phyloP scores from a whole-genome alignment of 1,140 invertebrate genomes.

The Tetramorium simillimum region DNA sequence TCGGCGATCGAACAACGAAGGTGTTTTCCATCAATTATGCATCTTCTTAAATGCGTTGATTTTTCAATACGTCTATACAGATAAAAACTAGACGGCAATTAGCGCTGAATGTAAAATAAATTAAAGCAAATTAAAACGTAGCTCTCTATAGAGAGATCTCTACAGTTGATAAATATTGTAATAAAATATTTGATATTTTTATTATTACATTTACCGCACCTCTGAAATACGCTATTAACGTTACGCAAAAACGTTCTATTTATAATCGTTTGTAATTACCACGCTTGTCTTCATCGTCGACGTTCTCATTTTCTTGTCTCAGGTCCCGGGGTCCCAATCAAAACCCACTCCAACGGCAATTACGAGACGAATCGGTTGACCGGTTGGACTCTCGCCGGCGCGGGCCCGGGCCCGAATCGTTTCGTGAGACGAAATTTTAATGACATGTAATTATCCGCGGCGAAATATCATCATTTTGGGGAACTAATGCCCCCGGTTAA shows the following conservation, averaged over 20 bases:
- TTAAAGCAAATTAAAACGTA: not conserved
- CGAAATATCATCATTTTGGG: constrained; percentile 61
- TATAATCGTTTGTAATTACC: constrained; percentile 25
- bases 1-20: constrained; percentile 38
- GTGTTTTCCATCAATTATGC: constrained; percentile 7
- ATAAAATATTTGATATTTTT: not conserved
- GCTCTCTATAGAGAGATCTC: not conserved
- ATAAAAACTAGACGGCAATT: not conserved
- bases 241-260: constrained; percentile 21
- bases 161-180: not conserved
- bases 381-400: constrained; percentile 15
- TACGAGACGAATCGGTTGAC: constrained; percentile 52
- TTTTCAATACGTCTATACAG: not conserved
- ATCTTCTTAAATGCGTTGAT: not conserved
- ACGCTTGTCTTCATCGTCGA: constrained; percentile 22
- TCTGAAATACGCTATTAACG: not conserved
- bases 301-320: constrained; percentile 41
- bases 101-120: not conserved
- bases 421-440: constrained; percentile 58
- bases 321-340: constrained; percentile 17
- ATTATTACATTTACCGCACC: not conserved
- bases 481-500: constrained; percentile 56
- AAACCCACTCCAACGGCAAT: constrained; percentile 34
- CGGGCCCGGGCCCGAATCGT: constrained; percentile 1
- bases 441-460: constrained; percentile 56